Evolutionary conservation across 2,113 vertebrate genomes (phyloP).

Genomic region (Bufo gargarizans): DNA sequence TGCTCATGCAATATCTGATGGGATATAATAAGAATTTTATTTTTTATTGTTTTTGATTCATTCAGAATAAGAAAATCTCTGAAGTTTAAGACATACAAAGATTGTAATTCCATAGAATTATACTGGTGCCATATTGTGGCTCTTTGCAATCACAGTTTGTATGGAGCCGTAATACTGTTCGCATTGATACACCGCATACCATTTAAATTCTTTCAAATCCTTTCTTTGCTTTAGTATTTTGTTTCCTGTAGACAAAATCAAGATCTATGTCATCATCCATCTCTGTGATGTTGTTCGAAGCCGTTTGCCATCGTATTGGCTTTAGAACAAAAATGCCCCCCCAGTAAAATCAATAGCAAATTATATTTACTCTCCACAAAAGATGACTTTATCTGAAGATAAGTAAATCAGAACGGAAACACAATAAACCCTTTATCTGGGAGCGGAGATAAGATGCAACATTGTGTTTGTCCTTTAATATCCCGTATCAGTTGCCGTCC

Average conservation of each 20-base stretch:
- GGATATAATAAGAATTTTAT: too few relatives aligned
- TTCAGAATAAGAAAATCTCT: too few relatives aligned
- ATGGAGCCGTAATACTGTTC: background rate
- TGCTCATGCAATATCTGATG: background rate
- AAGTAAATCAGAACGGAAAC: conserved; percentile 44
- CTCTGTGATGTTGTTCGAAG: background rate
- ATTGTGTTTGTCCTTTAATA: conserved; percentile 53
- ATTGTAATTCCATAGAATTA: too few relatives aligned
- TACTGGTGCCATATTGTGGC: too few relatives aligned
- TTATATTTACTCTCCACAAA: conserved; percentile 33
- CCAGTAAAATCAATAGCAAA: conserved; percentile 50
- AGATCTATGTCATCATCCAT: conserved; percentile 12
- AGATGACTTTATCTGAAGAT: conserved; percentile 39
- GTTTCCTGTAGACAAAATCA: background rate
- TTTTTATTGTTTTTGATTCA: too few relatives aligned
- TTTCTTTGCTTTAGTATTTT: background rate
- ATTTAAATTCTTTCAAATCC: background rate
- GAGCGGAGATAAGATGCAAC: conserved; percentile 50
- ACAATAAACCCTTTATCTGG: conserved; percentile 44
- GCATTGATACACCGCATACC: background rate
- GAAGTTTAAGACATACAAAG: too few relatives aligned
- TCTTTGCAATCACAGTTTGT: background rate
- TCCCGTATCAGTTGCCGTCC: conserved; percentile 28
- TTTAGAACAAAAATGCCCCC: conserved; percentile 10
- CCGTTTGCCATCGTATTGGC: conserved; percentile 21